Evolutionary conservation across 2,113 vertebrate species (phyloP), one percentile per base, ranked within the genome.

Genomic region (Malurus elegans): DNA sequence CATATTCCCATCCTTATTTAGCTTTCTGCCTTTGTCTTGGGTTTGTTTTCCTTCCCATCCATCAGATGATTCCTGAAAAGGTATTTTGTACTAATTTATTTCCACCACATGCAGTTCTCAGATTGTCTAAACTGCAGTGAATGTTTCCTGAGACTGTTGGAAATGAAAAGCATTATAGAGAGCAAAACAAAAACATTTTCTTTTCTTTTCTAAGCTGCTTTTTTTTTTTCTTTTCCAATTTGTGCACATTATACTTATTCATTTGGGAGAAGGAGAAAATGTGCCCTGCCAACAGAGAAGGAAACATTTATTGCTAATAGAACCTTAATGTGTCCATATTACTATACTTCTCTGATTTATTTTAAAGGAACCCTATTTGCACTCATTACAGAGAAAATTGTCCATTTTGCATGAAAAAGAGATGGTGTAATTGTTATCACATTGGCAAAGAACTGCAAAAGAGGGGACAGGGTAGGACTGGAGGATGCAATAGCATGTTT

Each of bases 41-140:
- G 6, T 54, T 80, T 67, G 32, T 69, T 76, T 34, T 71, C 31
- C 61, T 45, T 15, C 40, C 50, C 36, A 73, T 88, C 25, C 14
- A 53, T 57, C 16, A 20, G 28, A 61, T 31, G 53, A 45, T 64
- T 89, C 73, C n/a, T 67, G 53, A 50, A 75, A 54, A 81, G 31
- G 66, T 62, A 45, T 84, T 92, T 94, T 84, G n/a, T 91, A 67
- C 36, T 75, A 57, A 91, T 92, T 87, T 94, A 56, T 86, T 89
- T 75, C 70, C 10, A 86, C 53, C 32, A 67, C 51, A 34, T 69
- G n/a, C 53, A 53, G 58, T n/a, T 72, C 74, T 12, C 32, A 66
- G n/a, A 26, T 69, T 91, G 57, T 54, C 58, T 95, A 38, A 92
- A 91, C 47, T 26, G 12, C 28, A 61, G 31, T 42, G 34, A 88